phyloP scores from a whole-genome alignment of 2,113 vertebrate genomes.

The Cettia cetti region DNA sequence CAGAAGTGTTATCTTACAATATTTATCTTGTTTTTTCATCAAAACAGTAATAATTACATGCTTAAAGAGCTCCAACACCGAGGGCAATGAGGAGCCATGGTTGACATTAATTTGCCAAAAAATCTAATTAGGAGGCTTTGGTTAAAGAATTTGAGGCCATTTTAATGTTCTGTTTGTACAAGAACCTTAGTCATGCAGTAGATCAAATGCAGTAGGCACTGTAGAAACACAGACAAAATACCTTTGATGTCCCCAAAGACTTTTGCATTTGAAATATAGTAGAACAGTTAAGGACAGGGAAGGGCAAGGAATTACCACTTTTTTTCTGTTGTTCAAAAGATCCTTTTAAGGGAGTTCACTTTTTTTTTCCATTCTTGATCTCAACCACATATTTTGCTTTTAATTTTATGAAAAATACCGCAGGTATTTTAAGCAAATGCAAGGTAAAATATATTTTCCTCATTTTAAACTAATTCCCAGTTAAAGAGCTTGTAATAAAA shows the following conservation, averaged over 20 bases:
- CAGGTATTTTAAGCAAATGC: not conserved
- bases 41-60: not conserved
- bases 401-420: not conserved
- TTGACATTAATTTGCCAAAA: not conserved
- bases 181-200: not conserved
- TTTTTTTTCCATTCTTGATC: not conserved
- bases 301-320: not conserved
- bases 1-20: not conserved
- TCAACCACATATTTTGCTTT: not conserved
- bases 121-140: not conserved
- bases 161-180: conserved; percentile 2
- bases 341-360: not conserved
- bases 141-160: not conserved
- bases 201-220: not conserved
- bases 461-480: not conserved
- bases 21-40: not conserved
- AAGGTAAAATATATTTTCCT: not conserved
- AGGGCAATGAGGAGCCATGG: not conserved
- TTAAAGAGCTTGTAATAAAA: not conserved
- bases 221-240: not conserved
- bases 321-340: not conserved
- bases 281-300: not conserved
- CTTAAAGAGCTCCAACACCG: not conserved
- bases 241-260: not conserved
- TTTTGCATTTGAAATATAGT: not conserved